These are phyloP conservation scores for Vandiemenella viatica DNA, from an alignment of 2,888 invertebrate species.

Conservation along the genomic window DNA sequence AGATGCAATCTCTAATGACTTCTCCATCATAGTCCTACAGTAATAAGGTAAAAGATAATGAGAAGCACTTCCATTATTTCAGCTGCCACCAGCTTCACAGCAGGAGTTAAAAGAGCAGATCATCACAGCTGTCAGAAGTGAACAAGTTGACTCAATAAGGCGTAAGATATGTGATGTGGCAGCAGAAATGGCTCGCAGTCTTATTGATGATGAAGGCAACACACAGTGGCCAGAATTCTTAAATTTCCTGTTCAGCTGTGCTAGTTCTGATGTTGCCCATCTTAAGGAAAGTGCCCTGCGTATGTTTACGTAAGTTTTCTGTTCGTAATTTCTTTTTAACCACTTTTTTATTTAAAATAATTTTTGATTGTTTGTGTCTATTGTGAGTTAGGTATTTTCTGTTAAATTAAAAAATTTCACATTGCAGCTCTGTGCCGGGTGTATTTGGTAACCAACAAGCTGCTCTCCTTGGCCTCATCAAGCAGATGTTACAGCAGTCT, in stretches of 20 bases:
- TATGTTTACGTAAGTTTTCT: conserved; percentile 79
- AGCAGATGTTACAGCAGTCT: conserved; percentile 82
- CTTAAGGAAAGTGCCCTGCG: conserved; percentile 86
- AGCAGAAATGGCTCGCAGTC: conserved; percentile 88
- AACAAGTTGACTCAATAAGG: conserved; percentile 60
- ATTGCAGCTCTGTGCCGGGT: conserved; percentile 71
- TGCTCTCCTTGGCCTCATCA: conserved; percentile 82
- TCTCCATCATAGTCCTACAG: no score
- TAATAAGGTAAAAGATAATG: background rate
- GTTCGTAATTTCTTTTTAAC: no score
- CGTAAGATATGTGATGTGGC: conserved; percentile 91
- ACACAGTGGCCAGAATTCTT: conserved; percentile 95
- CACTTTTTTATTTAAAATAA: no score
- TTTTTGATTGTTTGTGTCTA: background rate
- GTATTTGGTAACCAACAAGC: conserved; percentile 92
- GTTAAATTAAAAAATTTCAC: background rate
- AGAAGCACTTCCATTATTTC: conserved; percentile 11
- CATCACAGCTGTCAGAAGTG: conserved; percentile 67
- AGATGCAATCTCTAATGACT: no score
- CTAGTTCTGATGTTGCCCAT: conserved; percentile 63
- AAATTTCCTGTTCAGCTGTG: conserved; percentile 88
- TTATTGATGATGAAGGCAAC: conserved; percentile 88
- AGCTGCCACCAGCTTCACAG: conserved; percentile 68
- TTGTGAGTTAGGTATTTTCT: background rate
- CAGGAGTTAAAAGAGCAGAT: conserved; percentile 74